Evolutionary conservation across 2,888 invertebrate genomes (phyloP).

Genomic region (Tineola bisselliella): DNA sequence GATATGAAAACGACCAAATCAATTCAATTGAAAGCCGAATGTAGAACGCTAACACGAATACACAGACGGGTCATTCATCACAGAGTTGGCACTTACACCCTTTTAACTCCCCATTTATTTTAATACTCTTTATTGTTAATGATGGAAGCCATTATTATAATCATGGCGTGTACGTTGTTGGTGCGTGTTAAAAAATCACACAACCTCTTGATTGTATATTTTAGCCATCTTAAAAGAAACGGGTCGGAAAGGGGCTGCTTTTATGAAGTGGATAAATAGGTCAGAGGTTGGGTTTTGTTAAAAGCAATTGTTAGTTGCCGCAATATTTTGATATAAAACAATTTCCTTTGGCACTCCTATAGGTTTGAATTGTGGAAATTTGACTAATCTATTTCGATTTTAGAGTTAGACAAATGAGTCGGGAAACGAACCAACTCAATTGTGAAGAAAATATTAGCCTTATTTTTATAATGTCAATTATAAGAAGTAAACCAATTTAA

Average conservation of each 20-base stretch:
- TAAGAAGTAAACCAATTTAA: too few species aligned
- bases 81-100: not conserved
- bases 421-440: not conserved
- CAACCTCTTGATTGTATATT: not conserved
- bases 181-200: constrained; percentile 14
- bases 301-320: too few species aligned
- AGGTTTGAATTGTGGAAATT: not conserved
- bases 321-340: not conserved
- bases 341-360: not conserved
- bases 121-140: constrained; percentile 10
- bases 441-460: too few species aligned
- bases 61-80: not conserved
- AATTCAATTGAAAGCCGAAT: not conserved
- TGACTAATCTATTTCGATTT: too few species aligned
- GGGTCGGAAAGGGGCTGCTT: not conserved
- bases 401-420: too few species aligned
- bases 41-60: not conserved
- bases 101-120: not conserved
- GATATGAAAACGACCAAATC: not conserved
- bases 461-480: too few species aligned
- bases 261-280: not conserved
- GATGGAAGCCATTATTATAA: not conserved
- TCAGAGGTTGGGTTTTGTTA: not conserved
- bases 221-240: not conserved
- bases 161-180: not conserved